Evolutionary conservation across 2,888 invertebrate genomes (phyloP).

Genomic region (Hermaeophaga mercurialis): DNA sequence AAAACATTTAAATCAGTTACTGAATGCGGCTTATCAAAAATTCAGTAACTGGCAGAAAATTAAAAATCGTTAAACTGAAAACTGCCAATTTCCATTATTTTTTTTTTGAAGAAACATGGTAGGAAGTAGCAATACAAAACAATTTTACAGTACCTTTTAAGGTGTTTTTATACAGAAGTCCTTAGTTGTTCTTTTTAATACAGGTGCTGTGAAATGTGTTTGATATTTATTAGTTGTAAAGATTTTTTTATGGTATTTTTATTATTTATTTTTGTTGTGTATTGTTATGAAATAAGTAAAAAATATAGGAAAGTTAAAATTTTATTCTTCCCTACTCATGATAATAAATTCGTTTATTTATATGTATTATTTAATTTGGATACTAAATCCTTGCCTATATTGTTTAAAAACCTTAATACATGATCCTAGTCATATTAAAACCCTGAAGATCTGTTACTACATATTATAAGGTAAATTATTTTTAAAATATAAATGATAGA

Average conservation of each 20-base stretch:
- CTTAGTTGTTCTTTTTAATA: neutral
- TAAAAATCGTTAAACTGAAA: constrained; percentile 49
- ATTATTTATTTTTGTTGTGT: constrained; percentile 20
- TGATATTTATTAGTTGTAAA: constrained; percentile 9
- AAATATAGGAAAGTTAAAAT: too few relatives aligned
- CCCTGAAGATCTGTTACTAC: too few relatives aligned
- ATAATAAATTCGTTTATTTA: too few relatives aligned
- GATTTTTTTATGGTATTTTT: constrained; percentile 14
- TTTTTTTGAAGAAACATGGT: constrained; percentile 1
- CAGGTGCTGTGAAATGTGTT: constrained; percentile 10
- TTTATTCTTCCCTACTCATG: too few relatives aligned
- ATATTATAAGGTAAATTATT: too few relatives aligned
- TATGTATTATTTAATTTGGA: too few relatives aligned
- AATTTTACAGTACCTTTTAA: constrained; percentile 15
- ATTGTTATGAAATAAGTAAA: constrained; percentile 16
- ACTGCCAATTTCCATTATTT: constrained; percentile 24
- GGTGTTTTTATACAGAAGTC: neutral
- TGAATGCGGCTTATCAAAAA: constrained; percentile 84
- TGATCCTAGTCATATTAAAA: too few relatives aligned
- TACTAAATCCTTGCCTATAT: too few relatives aligned
- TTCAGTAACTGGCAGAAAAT: constrained; percentile 81
- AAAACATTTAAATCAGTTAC: constrained; percentile 84
- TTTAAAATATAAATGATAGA: too few relatives aligned
- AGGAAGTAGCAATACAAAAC: constrained; percentile 20
- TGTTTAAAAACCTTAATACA: too few relatives aligned